phyloP scores from a whole-genome alignment of 2,797 vertebrate genomes.

The Premnoplex brunnescens region DNA sequence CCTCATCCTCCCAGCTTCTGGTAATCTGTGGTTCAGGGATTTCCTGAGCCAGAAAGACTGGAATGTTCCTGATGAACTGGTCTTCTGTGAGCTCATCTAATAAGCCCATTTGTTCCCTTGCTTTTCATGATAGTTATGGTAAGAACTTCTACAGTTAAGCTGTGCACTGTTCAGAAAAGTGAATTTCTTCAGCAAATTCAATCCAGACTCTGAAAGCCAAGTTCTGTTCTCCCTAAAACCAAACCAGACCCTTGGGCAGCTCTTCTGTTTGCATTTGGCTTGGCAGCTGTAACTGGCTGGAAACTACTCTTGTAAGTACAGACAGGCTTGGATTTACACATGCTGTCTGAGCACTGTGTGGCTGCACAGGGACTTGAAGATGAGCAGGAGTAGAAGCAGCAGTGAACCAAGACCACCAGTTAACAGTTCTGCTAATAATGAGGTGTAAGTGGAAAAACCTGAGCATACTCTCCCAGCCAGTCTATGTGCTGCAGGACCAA shows the following conservation, averaged over 20 bases:
- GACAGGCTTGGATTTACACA: background rate
- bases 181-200: background rate
- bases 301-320: background rate
- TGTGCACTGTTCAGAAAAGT: background rate
- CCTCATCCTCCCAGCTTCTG: background rate
- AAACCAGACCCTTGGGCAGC: background rate
- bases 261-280: background rate
- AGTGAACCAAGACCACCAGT: background rate
- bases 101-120: background rate
- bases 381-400: background rate
- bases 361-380: background rate
- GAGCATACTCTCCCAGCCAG: background rate
- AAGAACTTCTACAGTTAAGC: background rate
- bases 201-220: background rate
- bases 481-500: background rate
- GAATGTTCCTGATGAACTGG: constrained; percentile 2
- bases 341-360: background rate
- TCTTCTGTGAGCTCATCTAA: background rate
- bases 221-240: background rate
- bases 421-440: background rate
- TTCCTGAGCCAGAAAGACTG: constrained; percentile 3
- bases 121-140: background rate
- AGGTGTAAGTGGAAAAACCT: background rate
- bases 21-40: background rate
- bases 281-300: background rate